Evolutionary conservation across 1,140 invertebrate species (phyloP).

Genomic region (Macrosteles quadrilineatus): DNA sequence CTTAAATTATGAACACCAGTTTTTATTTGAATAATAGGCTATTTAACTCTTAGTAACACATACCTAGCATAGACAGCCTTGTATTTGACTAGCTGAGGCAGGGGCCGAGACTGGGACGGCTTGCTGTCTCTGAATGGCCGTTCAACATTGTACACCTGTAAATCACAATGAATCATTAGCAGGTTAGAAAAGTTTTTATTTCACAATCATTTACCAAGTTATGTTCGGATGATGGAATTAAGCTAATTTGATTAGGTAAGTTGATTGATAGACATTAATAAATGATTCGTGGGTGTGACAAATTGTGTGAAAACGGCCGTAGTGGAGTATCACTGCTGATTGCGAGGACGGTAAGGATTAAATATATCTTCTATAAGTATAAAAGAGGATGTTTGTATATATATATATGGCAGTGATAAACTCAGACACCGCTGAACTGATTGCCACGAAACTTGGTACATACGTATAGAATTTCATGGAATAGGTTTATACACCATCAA

Average conservation of each 20-base stretch:
- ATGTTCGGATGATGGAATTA: background rate
- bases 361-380: too few species aligned
- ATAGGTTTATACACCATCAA: too few species aligned
- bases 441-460: too few species aligned
- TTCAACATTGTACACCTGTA: constrained; percentile 26
- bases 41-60: background rate
- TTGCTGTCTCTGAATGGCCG: constrained; percentile 17
- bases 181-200: background rate
- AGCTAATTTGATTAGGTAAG: background rate
- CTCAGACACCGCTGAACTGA: too few species aligned
- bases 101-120: constrained; percentile 28
- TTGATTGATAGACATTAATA: too few species aligned
- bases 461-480: too few species aligned
- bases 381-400: too few species aligned
- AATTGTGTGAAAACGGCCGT: too few species aligned
- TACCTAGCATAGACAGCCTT: constrained; percentile 29
- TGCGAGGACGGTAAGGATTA: too few species aligned
- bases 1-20: too few species aligned
- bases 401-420: too few species aligned
- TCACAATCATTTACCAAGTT: background rate
- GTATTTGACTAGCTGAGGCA: constrained; percentile 33
- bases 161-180: background rate
- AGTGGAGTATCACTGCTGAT: too few species aligned
- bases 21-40: background rate
- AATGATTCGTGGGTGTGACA: background rate